These are phyloP conservation scores for Pristionchus exspectatus DNA, from an alignment of 2,888 invertebrate genomes.

Conservation along the genomic window DNA sequence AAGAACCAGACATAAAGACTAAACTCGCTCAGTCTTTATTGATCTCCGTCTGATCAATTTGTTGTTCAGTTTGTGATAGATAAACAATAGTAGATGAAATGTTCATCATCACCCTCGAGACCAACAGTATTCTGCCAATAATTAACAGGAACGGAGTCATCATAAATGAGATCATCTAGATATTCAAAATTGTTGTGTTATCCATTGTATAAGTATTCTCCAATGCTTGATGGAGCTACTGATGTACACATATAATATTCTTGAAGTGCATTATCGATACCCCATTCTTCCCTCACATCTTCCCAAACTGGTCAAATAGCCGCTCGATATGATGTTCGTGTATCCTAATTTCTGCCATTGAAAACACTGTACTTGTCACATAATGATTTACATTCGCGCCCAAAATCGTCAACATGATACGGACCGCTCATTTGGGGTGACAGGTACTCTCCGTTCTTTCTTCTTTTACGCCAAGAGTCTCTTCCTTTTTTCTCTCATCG, in stretches of 20 bases:
- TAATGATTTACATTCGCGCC: neutral
- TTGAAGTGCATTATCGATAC: too few species aligned
- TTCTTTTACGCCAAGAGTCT: neutral
- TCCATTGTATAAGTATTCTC: too few species aligned
- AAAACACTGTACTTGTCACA: constrained; percentile 36
- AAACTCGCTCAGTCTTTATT: neutral
- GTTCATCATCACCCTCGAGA: too few species aligned
- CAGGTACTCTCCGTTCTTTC: constrained; percentile 16
- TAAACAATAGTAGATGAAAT: neutral
- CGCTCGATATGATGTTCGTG: neutral
- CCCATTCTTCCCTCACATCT: neutral
- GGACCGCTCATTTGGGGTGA: neutral
- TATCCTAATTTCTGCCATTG: neutral
- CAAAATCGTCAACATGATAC: constrained; percentile 27
- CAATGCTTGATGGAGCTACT: too few species aligned
- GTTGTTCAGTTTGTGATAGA: neutral
- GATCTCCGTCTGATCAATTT: neutral
- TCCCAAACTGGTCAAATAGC: neutral
- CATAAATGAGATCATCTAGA: too few species aligned
- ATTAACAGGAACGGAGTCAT: too few species aligned
- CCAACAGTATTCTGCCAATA: too few species aligned
- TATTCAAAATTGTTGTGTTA: too few species aligned
- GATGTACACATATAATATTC: too few species aligned
- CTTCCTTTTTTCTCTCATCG: neutral
- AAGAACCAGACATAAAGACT: neutral